These are phyloP conservation scores for Drosophila repletoides DNA, from an alignment of 1,140 invertebrate genomes.

Conservation along the genomic window DNA sequence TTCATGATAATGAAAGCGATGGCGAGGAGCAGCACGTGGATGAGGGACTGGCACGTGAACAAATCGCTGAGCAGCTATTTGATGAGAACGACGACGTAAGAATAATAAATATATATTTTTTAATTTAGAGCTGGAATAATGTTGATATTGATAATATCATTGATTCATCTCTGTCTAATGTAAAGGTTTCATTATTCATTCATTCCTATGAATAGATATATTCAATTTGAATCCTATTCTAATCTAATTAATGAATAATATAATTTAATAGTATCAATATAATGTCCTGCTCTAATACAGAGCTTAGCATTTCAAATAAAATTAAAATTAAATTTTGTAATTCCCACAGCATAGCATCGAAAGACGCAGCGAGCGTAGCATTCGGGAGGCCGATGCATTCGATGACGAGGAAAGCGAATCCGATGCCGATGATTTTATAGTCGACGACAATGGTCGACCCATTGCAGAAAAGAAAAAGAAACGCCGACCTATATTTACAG, in stretches of 20 bases:
- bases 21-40: conserved; percentile 89
- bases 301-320: no score
- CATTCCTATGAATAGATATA: background rate
- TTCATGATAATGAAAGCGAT: conserved; percentile 94
- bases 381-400: conserved; percentile 86
- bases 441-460: conserved; percentile 96
- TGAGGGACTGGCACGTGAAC: conserved; percentile 90
- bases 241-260: no score
- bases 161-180: no score
- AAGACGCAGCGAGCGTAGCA: conserved; percentile 87
- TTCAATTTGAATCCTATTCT: no score
- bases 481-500: conserved; percentile 93
- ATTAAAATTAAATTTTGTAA: no score
- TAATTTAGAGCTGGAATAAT: no score
- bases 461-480: conserved; percentile 94
- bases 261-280: no score
- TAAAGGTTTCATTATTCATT: no score
- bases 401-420: conserved; percentile 92
- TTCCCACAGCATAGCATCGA: conserved; percentile 91
- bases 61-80: conserved; percentile 95
- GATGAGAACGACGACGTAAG: conserved; percentile 92
- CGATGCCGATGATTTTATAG: conserved; percentile 98
- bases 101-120: no score
- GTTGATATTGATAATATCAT: no score
- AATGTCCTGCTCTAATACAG: no score